Evolutionary conservation across 2,113 vertebrate genomes (phyloP), one percentile per base, ranked within the genome.

Genomic region (Oophaga pumilio): DNA sequence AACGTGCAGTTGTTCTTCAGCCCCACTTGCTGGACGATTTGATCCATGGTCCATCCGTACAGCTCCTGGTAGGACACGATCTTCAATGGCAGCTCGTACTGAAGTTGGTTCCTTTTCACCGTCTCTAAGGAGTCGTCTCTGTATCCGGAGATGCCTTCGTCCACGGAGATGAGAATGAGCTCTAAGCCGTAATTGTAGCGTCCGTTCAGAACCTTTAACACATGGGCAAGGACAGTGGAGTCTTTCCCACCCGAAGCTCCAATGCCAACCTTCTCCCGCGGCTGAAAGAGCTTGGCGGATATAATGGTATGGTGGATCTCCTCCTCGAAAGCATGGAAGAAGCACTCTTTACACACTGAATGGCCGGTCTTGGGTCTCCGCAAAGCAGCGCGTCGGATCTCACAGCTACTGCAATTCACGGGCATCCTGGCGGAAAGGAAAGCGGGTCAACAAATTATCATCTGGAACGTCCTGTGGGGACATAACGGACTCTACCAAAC

Each of bases 1-100:
- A 97, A 98, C 73, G 97, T 97, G 92, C 97, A 97, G 91, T 97
- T 97, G 85, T 96, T 95, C 87, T 95, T 96, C 90, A 94, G 91
- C 66, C 93, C 96, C 90, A 96, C 94, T 91, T 89, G 96, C 90
- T 94, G 95, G 85, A 92, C 96, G 49, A 97, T 96, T 17, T 95
- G 94, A 56, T 97, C 97, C 97, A 97, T 97, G 2, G 96, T 97
- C 97, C 97, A 98, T 82, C 89, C 97, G 1, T 97, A 98, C 14
- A 97, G 94, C 89, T 97, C 95, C 17, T 93, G 92, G 17, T 97
- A 97, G 3, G 97, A 96, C 89, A 98, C 94, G 0, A 97, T 91
- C 86, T 95, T 97, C 59, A 97, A 93, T 0, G 96, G 97, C 84
- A 97, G 94, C 0, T 94, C 95, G 64, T 96, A 97, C 90, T 94